These are phyloP conservation scores for Tursiops truncatus DNA, from an alignment of 2,113 vertebrate species.

Conservation along the genomic window DNA sequence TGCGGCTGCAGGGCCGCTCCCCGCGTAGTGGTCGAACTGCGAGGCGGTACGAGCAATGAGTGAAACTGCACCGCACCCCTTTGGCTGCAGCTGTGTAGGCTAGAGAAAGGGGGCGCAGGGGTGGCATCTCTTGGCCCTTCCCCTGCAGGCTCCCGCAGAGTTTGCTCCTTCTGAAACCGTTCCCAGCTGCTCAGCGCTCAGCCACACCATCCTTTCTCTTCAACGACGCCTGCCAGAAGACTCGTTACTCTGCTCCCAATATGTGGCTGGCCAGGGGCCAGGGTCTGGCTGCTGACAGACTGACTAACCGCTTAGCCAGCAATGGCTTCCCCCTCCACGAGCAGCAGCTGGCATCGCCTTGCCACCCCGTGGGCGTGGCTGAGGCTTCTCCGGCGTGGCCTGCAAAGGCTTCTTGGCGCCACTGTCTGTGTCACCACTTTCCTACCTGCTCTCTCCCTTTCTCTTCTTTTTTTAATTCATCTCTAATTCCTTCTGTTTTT, in stretches of 20 bases:
- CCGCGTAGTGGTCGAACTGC: not conserved
- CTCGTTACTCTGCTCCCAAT: not conserved
- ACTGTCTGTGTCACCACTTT: not conserved
- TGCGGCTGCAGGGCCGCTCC: not conserved
- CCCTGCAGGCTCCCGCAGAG: not conserved
- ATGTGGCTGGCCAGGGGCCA: slow-evolving; percentile 32
- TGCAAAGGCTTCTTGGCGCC: not conserved
- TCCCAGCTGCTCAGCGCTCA: not conserved
- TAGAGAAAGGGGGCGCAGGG: rapidly evolving
- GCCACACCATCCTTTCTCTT: not conserved
- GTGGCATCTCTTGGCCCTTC: not conserved
- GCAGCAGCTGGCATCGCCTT: not conserved
- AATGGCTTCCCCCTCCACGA: not conserved
- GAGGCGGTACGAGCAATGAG: not conserved
- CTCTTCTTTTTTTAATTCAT: not conserved
- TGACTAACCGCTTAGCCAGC: not conserved
- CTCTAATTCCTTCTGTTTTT: not conserved
- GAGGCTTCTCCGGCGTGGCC: not conserved
- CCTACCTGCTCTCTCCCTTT: rapidly evolving
- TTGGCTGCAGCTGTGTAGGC: not conserved
- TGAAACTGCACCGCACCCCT: not conserved
- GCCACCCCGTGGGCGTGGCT: not conserved
- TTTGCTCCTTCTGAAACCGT: not conserved
- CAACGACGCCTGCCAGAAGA: not conserved
- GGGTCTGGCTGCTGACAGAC: not conserved